These are phyloP conservation scores for Argyresthia goedartella DNA, from an alignment of 2,888 invertebrate species.

Conservation along the genomic window DNA sequence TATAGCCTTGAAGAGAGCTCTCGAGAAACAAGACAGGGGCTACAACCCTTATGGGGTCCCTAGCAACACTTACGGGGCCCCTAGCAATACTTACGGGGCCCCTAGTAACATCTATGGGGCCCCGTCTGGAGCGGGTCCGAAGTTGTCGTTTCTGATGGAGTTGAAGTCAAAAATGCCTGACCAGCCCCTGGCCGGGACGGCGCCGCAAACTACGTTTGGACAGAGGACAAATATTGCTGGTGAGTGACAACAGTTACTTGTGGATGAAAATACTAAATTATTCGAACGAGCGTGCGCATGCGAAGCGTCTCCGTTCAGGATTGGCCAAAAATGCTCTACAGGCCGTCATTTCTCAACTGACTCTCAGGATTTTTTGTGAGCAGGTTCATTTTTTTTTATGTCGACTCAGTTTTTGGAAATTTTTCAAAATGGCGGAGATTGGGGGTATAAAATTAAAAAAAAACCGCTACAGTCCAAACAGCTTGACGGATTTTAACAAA, in stretches of 20 bases:
- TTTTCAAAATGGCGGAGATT: too few species aligned
- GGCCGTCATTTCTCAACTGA: too few species aligned
- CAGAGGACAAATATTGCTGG: constrained; percentile 52
- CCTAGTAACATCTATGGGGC: constrained; percentile 20
- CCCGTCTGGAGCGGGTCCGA: constrained; percentile 45
- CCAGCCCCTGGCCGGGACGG: constrained; percentile 43
- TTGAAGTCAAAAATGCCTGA: constrained; percentile 74
- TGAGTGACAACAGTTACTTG: constrained; percentile 22
- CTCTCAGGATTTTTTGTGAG: too few species aligned
- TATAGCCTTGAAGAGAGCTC: constrained; percentile 67
- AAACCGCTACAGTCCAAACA: too few species aligned
- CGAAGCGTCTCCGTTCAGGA: too few species aligned
- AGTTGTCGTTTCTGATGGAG: constrained; percentile 74
- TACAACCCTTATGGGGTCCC: constrained; percentile 48
- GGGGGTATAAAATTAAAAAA: too few species aligned
- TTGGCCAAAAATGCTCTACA: too few species aligned
- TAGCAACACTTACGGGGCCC: constrained; percentile 15
- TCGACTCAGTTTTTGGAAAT: too few species aligned
- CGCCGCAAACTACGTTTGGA: constrained; percentile 54
- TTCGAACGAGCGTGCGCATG: too few species aligned
- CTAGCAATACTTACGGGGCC: constrained; percentile 40
- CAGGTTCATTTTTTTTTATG: too few species aligned
- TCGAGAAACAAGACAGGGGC: constrained; percentile 52
- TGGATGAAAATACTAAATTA: too few species aligned
- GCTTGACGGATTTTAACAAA: too few species aligned